Base-by-base conservation (phyloP, 2,888 invertebrate genomes). In the Lamproptera curius region DNA sequence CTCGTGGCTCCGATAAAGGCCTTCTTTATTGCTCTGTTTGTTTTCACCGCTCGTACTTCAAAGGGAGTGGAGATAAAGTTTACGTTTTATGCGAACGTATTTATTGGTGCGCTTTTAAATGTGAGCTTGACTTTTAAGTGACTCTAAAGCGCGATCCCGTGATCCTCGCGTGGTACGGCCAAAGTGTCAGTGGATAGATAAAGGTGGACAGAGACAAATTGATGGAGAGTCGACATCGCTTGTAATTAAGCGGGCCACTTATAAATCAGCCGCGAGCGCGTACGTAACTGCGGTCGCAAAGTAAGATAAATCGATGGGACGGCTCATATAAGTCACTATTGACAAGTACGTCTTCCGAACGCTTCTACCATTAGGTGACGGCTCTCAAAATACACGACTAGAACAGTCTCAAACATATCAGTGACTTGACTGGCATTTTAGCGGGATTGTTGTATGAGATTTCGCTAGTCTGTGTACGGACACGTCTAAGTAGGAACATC, bases 11-110 rank as follows among this genome's bases (percentile, higher is more conserved):
- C 74, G 85, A 86, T 85, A 85, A 86, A 86, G 81, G 79, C 78
- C 76, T 84, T 79, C 86, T 87, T 86, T 86, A 86, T 86, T 85
- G 77, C 84, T 84, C 77, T 85, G 86, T 87, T 87, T 86, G 85
- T 85, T 86, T 86, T 84, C 86, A 83, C 75, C 72, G 77, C 69
- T 77, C 75, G 75, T 76, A 83, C 86, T 85, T 86, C 86, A 87
- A 87, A 87, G 86, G 75, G 67, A 70, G 75, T 70, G 66, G 77
- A 84, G 84, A 86, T 86, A 86, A 84, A 81, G 72, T 76, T 70
- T 69, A 82, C 31, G 72, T 81, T 84, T 82, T 80, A 83, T 81
- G 83, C 79, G 81, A 79, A 77, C 75, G 65, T 76, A 77, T 82
- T 81, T 79, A 76, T 78, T 75, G 76, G 69, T 56, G 53, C 54